Percentiles rank a stretch among this genome's conserved stretches.
Conservation (phyloP, 2,797 vertebrate genomes). For the Fistularia tabacaria region DNA sequence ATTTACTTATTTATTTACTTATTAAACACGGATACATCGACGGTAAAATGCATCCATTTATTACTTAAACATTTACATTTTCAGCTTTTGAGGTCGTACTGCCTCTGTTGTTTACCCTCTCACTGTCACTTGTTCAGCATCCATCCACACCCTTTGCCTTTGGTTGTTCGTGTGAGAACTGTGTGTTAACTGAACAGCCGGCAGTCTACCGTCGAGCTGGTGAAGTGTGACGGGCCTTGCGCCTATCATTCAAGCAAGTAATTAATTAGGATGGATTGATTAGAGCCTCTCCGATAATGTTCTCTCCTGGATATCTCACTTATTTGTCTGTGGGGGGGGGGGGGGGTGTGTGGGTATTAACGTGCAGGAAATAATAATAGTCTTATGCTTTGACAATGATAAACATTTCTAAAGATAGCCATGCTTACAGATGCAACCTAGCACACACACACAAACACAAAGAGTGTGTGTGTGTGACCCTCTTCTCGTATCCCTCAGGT, state of each 20-base stretch:
- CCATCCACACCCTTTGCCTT: no score
- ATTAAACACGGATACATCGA: no score
- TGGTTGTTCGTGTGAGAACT: background rate
- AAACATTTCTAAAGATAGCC: constrained; percentile 35
- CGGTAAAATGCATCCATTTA: no score
- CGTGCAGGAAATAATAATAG: constrained; percentile 41
- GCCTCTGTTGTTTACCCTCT: no score
- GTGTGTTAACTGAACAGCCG: constrained; percentile 17
- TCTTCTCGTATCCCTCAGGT: constrained; percentile 44
- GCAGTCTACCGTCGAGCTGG: constrained; percentile 13
- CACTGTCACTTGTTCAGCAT: no score
- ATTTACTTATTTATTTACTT: no score
- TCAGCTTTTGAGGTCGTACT: no score
- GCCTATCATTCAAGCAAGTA: constrained; percentile 52
- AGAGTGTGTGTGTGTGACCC: background rate
- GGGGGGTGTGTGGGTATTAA: constrained; percentile 12
- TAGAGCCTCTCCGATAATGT: constrained; percentile 54
- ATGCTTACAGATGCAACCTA: constrained; percentile 40
- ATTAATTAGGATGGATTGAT: constrained; percentile 65
- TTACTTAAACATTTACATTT: no score
- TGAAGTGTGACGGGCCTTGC: constrained; percentile 34
- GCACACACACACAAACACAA: background rate
- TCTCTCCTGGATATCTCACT: constrained; percentile 59
- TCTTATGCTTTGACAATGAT: constrained; percentile 37
- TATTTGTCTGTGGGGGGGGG: constrained; percentile 33